Conservation (phyloP, 1,140 invertebrate species). For the Wasmannia auropunctata region DNA sequence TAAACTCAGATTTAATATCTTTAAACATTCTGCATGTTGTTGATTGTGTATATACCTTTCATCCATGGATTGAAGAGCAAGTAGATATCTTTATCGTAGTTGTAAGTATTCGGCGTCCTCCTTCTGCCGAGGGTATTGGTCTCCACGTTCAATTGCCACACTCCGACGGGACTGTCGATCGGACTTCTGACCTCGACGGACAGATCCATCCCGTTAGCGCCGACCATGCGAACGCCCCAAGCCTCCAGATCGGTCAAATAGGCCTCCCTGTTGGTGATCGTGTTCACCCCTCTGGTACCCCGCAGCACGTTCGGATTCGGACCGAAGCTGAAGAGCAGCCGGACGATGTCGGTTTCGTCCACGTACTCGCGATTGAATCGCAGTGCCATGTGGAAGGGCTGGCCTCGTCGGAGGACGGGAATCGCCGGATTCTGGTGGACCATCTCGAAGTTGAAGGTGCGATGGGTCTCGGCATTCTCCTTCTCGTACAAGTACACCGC, state of each 20-base stretch:
- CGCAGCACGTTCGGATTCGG: conserved; percentile 79
- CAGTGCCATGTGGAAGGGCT: conserved; percentile 85
- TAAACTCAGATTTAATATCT: not conserved
- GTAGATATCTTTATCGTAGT: conserved; percentile 86
- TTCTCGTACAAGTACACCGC: conserved; percentile 84
- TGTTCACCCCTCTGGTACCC: conserved; percentile 78
- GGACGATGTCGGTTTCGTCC: conserved; percentile 78
- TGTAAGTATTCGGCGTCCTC: conserved; percentile 71
- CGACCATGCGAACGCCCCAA: conserved; percentile 80
- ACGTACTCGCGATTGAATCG: conserved; percentile 83
- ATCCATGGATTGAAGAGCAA: conserved; percentile 95
- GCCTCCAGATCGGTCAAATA: conserved; percentile 78
- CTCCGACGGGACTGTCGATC: conserved; percentile 81
- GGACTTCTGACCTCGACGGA: conserved; percentile 81
- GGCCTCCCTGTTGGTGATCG: conserved; percentile 74
- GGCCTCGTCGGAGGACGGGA: conserved; percentile 86
- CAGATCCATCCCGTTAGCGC: conserved; percentile 72
- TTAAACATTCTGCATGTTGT: not conserved
- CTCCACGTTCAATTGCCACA: conserved; percentile 82
- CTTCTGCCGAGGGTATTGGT: conserved; percentile 75
- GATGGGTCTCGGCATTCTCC: conserved; percentile 86
- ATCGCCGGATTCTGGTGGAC: conserved; percentile 82
- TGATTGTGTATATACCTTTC: conserved; percentile 86
- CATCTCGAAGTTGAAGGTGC: conserved; percentile 86
- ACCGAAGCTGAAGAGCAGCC: conserved; percentile 80